These are phyloP conservation scores for Lasioglossum malachurum DNA, from an alignment of 2,888 invertebrate genomes.

Conservation along the genomic window DNA sequence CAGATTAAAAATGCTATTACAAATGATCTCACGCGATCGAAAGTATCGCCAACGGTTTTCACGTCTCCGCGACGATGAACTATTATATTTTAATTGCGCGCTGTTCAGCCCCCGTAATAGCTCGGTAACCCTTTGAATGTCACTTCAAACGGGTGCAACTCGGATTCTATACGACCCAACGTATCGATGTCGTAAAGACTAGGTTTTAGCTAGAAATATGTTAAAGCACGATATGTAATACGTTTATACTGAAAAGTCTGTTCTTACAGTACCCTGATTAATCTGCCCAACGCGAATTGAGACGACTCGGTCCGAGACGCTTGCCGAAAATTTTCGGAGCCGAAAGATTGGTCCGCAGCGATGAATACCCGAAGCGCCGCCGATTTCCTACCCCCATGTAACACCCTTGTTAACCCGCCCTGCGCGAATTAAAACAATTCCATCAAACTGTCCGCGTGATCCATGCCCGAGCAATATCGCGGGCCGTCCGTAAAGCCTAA, in stretches of 20 bases:
- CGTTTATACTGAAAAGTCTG: too few relatives aligned
- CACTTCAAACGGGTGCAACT: not conserved
- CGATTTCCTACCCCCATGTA: not conserved
- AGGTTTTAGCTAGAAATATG: not conserved
- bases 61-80: not conserved
- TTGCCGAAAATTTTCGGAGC: not conserved
- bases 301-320: not conserved
- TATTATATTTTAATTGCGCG: not conserved
- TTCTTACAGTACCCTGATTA: not conserved
- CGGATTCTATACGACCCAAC: not conserved
- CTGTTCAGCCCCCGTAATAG: not conserved
- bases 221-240: not conserved
- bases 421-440: not conserved
- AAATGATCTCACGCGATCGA: not conserved
- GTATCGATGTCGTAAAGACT: not conserved
- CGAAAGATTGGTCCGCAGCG: not conserved
- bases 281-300: not conserved
- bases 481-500: constrained; percentile 35
- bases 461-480: not conserved
- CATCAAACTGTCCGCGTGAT: not conserved
- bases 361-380: not conserved
- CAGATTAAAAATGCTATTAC: not conserved
- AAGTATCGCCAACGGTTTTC: not conserved
- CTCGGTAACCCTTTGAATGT: not conserved
- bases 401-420: not conserved